Percentiles rank a stretch among this genome's conserved stretches.
Evolutionary conservation across 2,113 vertebrate species (phyloP).

Genomic region (Megaceryle maxima): DNA sequence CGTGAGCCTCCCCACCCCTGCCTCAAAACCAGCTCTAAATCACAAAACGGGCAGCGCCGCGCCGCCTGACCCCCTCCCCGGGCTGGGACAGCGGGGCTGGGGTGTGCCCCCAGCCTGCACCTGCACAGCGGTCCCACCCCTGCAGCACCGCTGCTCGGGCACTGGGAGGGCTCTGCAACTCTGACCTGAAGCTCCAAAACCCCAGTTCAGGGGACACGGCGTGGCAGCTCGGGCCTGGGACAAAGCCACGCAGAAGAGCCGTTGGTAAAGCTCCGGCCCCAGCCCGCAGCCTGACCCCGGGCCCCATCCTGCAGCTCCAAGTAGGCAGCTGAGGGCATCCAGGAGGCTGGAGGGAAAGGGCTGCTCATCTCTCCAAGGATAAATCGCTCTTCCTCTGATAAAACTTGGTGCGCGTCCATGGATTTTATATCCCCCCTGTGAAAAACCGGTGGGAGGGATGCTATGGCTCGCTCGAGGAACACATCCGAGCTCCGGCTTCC

Average conservation of each 20-base stretch:
- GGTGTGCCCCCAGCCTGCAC: no score
- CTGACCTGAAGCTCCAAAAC: neutral
- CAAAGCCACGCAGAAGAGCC: neutral
- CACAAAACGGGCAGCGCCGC: neutral
- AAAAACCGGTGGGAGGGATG: neutral
- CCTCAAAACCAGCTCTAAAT: neutral
- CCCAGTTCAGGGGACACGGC: neutral
- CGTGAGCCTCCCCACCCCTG: neutral
- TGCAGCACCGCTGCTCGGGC: neutral
- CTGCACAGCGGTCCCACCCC: no score
- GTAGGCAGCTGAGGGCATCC: neutral
- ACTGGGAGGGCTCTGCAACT: accelerated
- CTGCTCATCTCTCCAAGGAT: neutral
- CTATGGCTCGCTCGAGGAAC: neutral
- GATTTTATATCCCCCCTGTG: neutral
- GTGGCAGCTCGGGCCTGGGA: neutral
- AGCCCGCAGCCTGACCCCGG: neutral
- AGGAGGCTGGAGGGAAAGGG: neutral
- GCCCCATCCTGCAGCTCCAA: neutral
- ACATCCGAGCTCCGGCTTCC: neutral
- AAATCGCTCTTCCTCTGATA: neutral
- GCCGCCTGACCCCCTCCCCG: neutral
- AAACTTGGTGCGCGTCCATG: neutral
- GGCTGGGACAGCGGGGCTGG: no score
- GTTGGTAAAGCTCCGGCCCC: neutral